Evolutionary conservation across 2,113 vertebrate species (phyloP).

Genomic region (Chlorocebus sabaeus): DNA sequence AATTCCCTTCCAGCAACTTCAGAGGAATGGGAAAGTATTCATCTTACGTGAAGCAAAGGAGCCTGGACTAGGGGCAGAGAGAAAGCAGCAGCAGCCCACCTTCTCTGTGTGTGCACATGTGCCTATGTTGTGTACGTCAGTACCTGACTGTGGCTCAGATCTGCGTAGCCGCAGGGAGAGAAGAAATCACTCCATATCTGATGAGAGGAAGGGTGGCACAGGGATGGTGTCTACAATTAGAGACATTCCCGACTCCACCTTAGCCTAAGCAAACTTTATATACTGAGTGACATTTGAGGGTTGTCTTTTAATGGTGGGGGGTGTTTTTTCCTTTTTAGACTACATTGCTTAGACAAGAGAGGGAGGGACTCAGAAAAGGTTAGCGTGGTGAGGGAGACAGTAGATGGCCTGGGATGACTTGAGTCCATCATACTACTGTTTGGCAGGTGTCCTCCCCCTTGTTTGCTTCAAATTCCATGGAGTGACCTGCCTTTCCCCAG

Average conservation of each 20-base stretch:
- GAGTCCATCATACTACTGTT: not conserved
- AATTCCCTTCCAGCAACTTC: not conserved
- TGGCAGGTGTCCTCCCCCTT: not conserved
- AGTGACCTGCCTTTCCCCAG: slow-evolving; percentile 32
- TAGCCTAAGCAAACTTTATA: not conserved
- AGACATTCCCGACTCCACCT: not conserved
- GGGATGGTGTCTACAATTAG: not conserved
- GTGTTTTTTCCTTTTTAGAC: not conserved
- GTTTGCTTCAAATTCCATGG: not conserved
- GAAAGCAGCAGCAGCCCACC: not conserved
- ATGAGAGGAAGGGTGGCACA: not conserved
- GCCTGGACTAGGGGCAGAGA: not conserved
- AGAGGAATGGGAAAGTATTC: not conserved
- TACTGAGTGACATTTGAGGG: not conserved
- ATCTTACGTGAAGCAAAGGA: not conserved
- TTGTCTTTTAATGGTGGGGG: not conserved
- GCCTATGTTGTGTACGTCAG: not conserved
- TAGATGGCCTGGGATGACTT: not conserved
- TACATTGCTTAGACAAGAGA: not conserved
- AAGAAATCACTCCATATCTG: not conserved
- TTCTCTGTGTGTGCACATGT: accelerated
- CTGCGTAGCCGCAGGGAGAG: not conserved
- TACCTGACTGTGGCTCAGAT: not conserved
- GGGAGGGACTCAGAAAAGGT: slow-evolving; percentile 1
- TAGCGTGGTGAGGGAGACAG: not conserved